Evolutionary conservation across 2,888 invertebrate species (phyloP).

Genomic region (Ichneumoninae sp.): DNA sequence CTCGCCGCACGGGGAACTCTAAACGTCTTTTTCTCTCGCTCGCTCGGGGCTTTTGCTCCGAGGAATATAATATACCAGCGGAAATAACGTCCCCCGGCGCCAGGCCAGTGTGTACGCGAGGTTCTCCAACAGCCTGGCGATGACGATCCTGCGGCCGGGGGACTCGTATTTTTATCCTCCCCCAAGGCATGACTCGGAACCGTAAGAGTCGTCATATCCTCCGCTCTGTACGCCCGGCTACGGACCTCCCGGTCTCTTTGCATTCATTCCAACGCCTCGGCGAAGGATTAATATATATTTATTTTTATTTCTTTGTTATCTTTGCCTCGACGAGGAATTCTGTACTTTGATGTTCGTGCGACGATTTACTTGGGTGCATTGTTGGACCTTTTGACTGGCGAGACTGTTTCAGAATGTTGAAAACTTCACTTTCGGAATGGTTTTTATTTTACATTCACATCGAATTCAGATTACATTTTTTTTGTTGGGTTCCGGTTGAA

Average conservation of each 20-base stretch:
- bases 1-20: background rate
- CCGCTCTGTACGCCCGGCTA: constrained; percentile 5
- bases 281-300: background rate
- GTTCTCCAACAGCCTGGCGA: constrained; percentile 49
- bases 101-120: constrained; percentile 54
- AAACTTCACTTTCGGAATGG: no score
- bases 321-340: background rate
- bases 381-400: no score
- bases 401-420: no score
- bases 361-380: no score
- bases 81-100: constrained; percentile 59
- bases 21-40: constrained; percentile 1
- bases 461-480: no score
- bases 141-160: constrained; percentile 55
- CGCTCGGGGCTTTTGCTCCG: background rate
- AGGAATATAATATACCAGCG: constrained; percentile 14
- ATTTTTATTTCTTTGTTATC: constrained; percentile 1
- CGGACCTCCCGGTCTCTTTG: constrained; percentile 26
- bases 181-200: constrained; percentile 45
- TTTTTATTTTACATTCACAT: no score
- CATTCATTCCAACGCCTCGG: constrained; percentile 18
- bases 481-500: no score
- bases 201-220: constrained; percentile 53
- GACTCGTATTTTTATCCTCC: constrained; percentile 71
- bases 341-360: background rate